Evolutionary conservation across 2,888 invertebrate genomes (phyloP), one percentile per base, ranked within the genome.

Genomic region (Chesias legatella): DNA sequence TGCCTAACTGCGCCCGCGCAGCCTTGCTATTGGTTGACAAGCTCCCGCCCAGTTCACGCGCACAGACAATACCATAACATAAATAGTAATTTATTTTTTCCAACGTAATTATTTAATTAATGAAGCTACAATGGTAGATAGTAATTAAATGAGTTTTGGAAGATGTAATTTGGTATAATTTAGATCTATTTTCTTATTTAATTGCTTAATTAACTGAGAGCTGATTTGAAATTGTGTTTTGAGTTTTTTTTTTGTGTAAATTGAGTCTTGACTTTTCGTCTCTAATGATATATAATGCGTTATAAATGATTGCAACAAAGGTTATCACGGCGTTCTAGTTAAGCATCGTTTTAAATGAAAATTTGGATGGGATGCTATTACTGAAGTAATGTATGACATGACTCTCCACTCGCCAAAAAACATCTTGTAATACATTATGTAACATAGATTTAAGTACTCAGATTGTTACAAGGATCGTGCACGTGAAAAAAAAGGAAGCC

Each of bases 31-130:
- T 80, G 81, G 82, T 31, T 39, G 58, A 23, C 32, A 24, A 1
- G 20, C 33, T 31, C 53, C 56, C 58, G 59, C 64, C 74, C 78
- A 67, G 72, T 73, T 70, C 64, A 58, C 61, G 61, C 49, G 60
- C 55, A 33, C 40, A 45, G 23, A 45, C 39, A 45, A 45, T 45
- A 34, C 13, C 2, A 35, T 33, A 28, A 32, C 29, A 24, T 17
- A 31, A 11, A 40, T 21, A 39, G 34, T 32, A 25, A 33, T 17
- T 17, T 17, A 17, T 5, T 17, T 5, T 17, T 17, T 17, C 13
- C 5, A 17, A 17, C 2, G 3, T 40, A 40, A 45, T 45, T 45
- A 45, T 29, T 40, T 45, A 40, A 45, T 45, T 37, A 45, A 40
- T 20, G 22, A 45, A 45, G 22, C 21, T 43, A 25, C 36, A 33